Evolutionary conservation across 2,888 invertebrate species (phyloP).

Genomic region (Torymus aiolomorphi): DNA sequence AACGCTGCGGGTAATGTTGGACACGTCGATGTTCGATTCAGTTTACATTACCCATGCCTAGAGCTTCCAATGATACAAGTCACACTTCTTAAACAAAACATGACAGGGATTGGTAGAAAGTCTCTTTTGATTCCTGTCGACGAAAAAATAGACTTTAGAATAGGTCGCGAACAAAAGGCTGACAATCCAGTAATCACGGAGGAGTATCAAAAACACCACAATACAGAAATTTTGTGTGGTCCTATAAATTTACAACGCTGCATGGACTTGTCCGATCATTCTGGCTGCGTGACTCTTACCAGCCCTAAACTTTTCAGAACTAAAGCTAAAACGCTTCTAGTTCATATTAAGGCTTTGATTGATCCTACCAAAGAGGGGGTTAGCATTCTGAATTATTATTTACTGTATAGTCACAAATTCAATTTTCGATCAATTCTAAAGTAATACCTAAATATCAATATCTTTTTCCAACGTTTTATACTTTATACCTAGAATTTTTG

Average conservation of each 20-base stretch:
- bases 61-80: conserved; percentile 89
- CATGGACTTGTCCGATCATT: conserved; percentile 89
- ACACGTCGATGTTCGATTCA: conserved; percentile 93
- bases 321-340: conserved; percentile 86
- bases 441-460: too few species aligned
- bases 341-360: conserved; percentile 86
- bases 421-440: too few species aligned
- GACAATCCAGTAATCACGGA: conserved; percentile 88
- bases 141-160: conserved; percentile 76
- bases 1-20: conserved; percentile 83
- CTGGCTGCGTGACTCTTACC: conserved; percentile 89
- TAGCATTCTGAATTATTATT: conserved; percentile 52
- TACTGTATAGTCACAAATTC: background rate
- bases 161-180: conserved; percentile 69
- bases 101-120: conserved; percentile 81
- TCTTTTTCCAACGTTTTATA: too few species aligned
- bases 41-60: conserved; percentile 86
- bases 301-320: conserved; percentile 90
- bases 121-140: conserved; percentile 75
- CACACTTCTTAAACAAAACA: conserved; percentile 82
- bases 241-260: conserved; percentile 89
- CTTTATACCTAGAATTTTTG: too few species aligned
- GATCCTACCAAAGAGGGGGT: conserved; percentile 81
- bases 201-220: conserved; percentile 90
- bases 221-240: conserved; percentile 93